phyloP scores from a whole-genome alignment of 1,140 invertebrate genomes.

The Prorops nasuta region DNA sequence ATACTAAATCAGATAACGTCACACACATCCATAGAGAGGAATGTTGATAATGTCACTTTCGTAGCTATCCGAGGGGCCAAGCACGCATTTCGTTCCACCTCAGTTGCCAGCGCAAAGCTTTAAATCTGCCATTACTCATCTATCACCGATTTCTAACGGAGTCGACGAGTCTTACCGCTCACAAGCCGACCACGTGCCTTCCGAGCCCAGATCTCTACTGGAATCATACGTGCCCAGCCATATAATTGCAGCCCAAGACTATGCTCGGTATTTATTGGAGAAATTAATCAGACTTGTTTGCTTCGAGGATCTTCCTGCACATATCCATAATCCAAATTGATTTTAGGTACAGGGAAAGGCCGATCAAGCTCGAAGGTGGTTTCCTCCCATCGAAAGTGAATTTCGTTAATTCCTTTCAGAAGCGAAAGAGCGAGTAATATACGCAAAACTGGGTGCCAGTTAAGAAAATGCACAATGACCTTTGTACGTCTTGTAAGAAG shows the following conservation, averaged over 20 bases:
- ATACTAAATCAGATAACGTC: no score
- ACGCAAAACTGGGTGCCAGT: no score
- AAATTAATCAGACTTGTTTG: neutral
- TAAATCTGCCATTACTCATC: slow-evolving; percentile 24
- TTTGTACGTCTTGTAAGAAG: no score
- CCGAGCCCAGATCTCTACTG: slow-evolving; percentile 43
- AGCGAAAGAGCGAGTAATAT: slow-evolving; percentile 38
- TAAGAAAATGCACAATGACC: no score
- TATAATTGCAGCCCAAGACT: slow-evolving; percentile 46
- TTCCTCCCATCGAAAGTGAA: slow-evolving; percentile 52
- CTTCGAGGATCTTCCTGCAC: neutral
- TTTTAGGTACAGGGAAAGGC: slow-evolving; percentile 49
- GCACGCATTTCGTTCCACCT: slow-evolving; percentile 28
- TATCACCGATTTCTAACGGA: slow-evolving; percentile 26
- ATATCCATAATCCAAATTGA: slow-evolving; percentile 20
- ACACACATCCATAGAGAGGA: no score
- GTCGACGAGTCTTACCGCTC: slow-evolving; percentile 24
- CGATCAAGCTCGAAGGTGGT: slow-evolving; percentile 48
- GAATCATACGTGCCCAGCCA: slow-evolving; percentile 50
- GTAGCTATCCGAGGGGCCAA: slow-evolving; percentile 29
- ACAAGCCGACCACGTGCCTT: slow-evolving; percentile 23
- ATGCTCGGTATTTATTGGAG: slow-evolving; percentile 33
- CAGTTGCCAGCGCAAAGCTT: slow-evolving; percentile 39
- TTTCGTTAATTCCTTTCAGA: slow-evolving; percentile 40
- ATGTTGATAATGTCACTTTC: no score